phyloP scores from a whole-genome alignment of 1,140 invertebrate species.

The Brachionus plicatilis region DNA sequence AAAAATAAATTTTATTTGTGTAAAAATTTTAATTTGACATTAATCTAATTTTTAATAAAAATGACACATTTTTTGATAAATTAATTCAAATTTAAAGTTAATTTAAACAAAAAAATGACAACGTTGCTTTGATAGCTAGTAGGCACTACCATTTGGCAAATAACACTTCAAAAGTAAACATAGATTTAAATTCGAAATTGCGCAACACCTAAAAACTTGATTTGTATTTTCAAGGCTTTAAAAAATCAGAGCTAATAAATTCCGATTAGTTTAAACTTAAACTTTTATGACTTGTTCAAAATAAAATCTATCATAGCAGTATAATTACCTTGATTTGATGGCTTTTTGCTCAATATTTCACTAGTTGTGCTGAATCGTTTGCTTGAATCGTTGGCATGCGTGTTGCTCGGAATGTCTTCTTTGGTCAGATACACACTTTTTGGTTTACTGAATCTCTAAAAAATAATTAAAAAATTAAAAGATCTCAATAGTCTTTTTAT shows the following conservation, averaged over 20 bases:
- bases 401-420: not conserved
- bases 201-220: not conserved
- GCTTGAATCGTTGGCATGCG: not conserved
- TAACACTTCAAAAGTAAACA: not conserved
- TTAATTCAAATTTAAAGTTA: not conserved
- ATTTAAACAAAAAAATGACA: not conserved
- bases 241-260: not conserved
- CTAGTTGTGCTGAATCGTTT: conserved; percentile 39
- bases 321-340: not conserved
- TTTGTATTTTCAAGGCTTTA: not conserved
- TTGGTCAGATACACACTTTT: not conserved
- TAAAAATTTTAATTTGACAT: not conserved
- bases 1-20: not conserved
- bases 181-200: not conserved
- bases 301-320: not conserved
- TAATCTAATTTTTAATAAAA: not conserved
- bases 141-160: not conserved
- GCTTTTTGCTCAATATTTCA: conserved; percentile 32
- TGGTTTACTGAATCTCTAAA: not conserved
- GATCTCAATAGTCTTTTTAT: not conserved
- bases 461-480: not conserved
- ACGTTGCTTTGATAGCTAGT: no score
- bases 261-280: not conserved
- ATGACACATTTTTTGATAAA: not conserved
- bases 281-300: not conserved